Evolutionary conservation across 2,797 vertebrate genomes (phyloP), one percentile per base, ranked within the genome.

Genomic region (Sparus aurata): DNA sequence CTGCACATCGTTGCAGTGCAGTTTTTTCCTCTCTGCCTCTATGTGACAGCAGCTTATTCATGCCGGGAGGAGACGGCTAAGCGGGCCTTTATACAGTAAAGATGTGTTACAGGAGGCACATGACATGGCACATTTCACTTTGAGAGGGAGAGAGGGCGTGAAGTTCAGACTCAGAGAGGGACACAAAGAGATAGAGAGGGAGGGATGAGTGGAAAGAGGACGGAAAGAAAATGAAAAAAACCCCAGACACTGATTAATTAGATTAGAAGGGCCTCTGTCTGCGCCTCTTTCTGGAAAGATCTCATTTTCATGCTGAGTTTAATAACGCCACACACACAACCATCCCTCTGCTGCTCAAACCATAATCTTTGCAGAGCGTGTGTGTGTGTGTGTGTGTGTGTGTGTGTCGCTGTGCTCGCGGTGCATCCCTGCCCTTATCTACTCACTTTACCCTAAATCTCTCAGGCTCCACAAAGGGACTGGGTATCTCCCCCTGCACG

Each of bases 361-460:
- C 20, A n/a, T 87, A 85, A 89, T 83, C 87, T 89, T 64, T 83
- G 71, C 79, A 80, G 83, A 34, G 77, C 73, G 78, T 62, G 45
- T 23, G 67, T 72, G 73, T 34, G 76, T 82, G 34, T 75, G 71
- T 52, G 83, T 66, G 82, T 30, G 77, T 73, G 79, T 62, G 45
- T 25, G 68, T 72, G 73, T 38, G 76, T 82, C 68, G 54, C 49
- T 65, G 67, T 45, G 58, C 50, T 30, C 15, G 12, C 74, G 38
- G 45, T 57, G 72, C 81, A 82, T 83, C 87, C 79, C 77, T 76
- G 83, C 83, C 75, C 72, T 85, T 88, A 93, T 94, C 93, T 83
- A 86, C 91, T 91, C 92, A 88, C 90, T 92, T 91, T 91, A 90
- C 91, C 60, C 85, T 86, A 92, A 93, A 93, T 92, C 91, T 89